A percentile compares a stretch with the other conserved stretches of the same genome.
phyloP scores from a whole-genome alignment of 2,888 invertebrate species.

The Malacosoma neustria region DNA sequence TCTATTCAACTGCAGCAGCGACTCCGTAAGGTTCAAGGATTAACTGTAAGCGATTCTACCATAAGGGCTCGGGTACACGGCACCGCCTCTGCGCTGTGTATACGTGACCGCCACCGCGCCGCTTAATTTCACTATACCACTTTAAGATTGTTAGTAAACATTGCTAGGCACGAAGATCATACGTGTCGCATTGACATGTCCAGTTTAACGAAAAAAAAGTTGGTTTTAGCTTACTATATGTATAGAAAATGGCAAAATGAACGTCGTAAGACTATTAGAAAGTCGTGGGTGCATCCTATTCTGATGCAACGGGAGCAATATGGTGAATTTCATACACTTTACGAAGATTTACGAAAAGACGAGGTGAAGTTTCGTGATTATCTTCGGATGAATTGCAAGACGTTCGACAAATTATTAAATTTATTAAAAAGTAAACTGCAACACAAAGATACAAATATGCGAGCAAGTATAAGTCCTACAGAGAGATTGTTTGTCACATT shows the following conservation, averaged over 20 bases:
- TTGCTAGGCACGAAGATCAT: no score
- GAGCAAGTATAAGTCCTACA: constrained; percentile 9
- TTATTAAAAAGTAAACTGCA: constrained; percentile 15
- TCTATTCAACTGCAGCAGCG: no score
- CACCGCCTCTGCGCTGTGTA: no score
- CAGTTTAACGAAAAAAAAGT: constrained; percentile 12
- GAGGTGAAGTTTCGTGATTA: constrained; percentile 15
- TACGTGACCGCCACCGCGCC: no score
- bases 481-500: constrained; percentile 13
- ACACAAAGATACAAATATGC: constrained; percentile 15
- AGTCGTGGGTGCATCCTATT: constrained; percentile 14
- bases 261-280: constrained; percentile 11
- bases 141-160: no score
- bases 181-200: no score
- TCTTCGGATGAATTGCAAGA: constrained; percentile 16
- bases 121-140: no score
- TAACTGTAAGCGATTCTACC: no score
- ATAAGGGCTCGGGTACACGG: no score
- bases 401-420: constrained; percentile 14
- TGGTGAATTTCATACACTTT: constrained; percentile 16
- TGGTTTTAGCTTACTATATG: constrained; percentile 11
- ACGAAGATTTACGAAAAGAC: constrained; percentile 15
- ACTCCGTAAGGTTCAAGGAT: no score
- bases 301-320: constrained; percentile 12
- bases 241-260: constrained; percentile 14